A percentile compares a stretch with the other conserved stretches of the same genome.
Evolutionary conservation across 35 echinoderm and acorn worm species (phyloP).

Genomic region (Apostichopus parvimensis): DNA sequence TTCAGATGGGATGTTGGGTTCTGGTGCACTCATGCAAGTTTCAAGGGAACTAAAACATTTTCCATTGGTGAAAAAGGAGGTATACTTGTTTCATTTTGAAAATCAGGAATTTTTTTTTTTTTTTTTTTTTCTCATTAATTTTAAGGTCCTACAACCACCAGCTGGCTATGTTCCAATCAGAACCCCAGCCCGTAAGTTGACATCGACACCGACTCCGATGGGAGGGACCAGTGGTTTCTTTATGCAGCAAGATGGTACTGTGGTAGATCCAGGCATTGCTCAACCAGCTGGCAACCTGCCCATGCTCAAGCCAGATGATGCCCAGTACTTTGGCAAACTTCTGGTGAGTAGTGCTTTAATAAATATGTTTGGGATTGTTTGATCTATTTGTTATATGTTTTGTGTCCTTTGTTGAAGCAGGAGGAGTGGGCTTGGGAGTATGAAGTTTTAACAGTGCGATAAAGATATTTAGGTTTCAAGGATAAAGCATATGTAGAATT

Average conservation of each 20-base stretch:
- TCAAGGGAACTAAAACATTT: too few species aligned
- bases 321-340: constrained; percentile 98
- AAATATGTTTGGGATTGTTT: too few species aligned
- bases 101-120: neutral
- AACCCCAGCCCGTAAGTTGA: constrained; percentile 93
- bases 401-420: too few species aligned
- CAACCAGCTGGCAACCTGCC: constrained; percentile 97
- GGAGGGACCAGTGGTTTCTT: constrained; percentile 79
- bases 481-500: too few species aligned
- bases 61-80: too few species aligned
- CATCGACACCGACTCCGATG: constrained; percentile 92
- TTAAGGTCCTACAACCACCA: constrained; percentile 87
- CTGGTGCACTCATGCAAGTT: too few species aligned
- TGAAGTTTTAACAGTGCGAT: too few species aligned
- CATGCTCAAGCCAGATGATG: constrained; percentile 97
- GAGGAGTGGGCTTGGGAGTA: too few species aligned
- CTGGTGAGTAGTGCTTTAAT: constrained; percentile 62
- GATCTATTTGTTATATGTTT: too few species aligned
- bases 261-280: constrained; percentile 81
- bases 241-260: constrained; percentile 83
- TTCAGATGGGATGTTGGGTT: neutral
- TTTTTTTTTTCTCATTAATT: neutral
- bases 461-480: too few species aligned
- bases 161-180: constrained; percentile 99
- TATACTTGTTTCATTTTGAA: neutral